Base-by-base conservation (phyloP, 2,113 vertebrate species). In the Malaclemys terrapin region DNA sequence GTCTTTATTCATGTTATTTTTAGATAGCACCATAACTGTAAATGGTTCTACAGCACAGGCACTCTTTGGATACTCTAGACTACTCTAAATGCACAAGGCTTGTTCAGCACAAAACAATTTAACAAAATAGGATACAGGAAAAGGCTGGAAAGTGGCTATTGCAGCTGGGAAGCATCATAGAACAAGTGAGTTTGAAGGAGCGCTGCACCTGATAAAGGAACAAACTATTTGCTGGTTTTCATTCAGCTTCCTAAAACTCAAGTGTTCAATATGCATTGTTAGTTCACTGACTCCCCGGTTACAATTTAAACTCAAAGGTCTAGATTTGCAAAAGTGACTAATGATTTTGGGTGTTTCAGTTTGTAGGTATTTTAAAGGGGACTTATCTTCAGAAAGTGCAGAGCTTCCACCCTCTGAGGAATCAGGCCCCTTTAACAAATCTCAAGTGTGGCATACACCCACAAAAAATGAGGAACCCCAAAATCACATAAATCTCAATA, bases 41-140 rank as follows among this genome's bases (percentile, higher is more conserved):
- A 65, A 75, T 45, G 65, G 65, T 6, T 80, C 56, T 83, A 20
- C n/a, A 72, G n/a, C 19, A n/a, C 17, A 38, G 35, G 31, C 57
- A 31, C 25, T 59, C 11, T 29, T 59, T 59, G 25, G 11, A 62
- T 83, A 80, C 10, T 17, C 4, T 62, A 45, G 49, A 2, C 16
- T 56, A 52, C 8, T 91, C 59, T 0, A 65, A 65, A 35, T 72
- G 65, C 6, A 47, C 42, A 90, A 22, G 53, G 65, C 50, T 20
- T 65, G 85, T 65, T 81, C 87, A 75, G 42, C 42, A 72, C 31
- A 89, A 94, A 90, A n/a, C 47, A 93, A 76, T 94, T 94, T 94
- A 87, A 35, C 69, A 84, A 20, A 17, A 72, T 29, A 89, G 38
- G 56, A 82, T 88, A 38, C 35, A 84, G 62, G 80, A 52, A 86